Conservation (phyloP, 2,888 invertebrate species). For the Macropis europaea region DNA sequence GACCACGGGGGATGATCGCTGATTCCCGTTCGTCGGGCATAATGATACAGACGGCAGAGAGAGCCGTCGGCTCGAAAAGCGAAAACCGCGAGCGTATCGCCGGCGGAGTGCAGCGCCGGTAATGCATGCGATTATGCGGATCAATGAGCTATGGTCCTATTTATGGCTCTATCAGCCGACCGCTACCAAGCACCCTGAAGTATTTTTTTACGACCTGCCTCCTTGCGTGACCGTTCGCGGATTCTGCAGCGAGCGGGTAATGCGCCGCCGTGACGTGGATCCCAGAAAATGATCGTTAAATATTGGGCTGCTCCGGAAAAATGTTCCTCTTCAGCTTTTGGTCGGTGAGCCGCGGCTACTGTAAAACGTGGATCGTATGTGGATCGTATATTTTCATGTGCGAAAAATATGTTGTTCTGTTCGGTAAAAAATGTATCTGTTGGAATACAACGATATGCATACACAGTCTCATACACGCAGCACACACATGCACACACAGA, state of each 20-base stretch:
- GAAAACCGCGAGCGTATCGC: slow-evolving; percentile 72
- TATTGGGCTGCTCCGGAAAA: no score
- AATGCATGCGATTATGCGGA: slow-evolving; percentile 78
- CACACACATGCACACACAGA: no score
- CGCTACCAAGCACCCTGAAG: slow-evolving; percentile 56
- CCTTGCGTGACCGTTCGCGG: slow-evolving; percentile 38
- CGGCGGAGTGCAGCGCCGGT: slow-evolving; percentile 68
- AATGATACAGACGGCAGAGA: slow-evolving; percentile 75
- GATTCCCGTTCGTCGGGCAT: slow-evolving; percentile 65
- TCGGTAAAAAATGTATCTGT: no score
- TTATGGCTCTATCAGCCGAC: slow-evolving; percentile 76
- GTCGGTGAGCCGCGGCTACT: no score
- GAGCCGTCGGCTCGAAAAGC: slow-evolving; percentile 75
- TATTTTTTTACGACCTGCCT: slow-evolving; percentile 30
- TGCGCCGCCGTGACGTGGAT: no score
- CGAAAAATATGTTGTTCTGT: no score
- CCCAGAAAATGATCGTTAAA: no score
- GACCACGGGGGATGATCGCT: slow-evolving; percentile 24
- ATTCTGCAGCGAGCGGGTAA: slow-evolving; percentile 24
- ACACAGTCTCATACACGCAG: no score
- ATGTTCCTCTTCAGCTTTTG: no score
- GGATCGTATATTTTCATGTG: no score
- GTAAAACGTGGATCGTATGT: no score
- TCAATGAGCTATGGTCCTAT: slow-evolving; percentile 78
- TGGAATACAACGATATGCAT: no score